Conservation (phyloP, 2,888 invertebrate species). For the Tryphoninae sp. region DNA sequence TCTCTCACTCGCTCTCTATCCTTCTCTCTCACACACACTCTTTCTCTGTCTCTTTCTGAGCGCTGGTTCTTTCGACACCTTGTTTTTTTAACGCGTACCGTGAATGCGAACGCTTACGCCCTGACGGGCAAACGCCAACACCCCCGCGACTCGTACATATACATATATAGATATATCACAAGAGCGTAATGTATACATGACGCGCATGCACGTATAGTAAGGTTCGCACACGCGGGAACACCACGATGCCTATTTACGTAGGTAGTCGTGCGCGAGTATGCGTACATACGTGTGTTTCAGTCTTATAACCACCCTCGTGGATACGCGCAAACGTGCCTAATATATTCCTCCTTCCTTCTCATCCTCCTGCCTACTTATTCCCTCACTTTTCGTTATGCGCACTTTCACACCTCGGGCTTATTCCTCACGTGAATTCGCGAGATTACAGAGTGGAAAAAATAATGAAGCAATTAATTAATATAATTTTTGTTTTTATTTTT, state of each 20-base stretch:
- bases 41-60: slow-evolving; percentile 41
- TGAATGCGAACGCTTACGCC: slow-evolving; percentile 79
- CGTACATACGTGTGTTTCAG: slow-evolving; percentile 17
- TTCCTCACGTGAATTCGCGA: slow-evolving; percentile 54
- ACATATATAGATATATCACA: slow-evolving; percentile 15
- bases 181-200: slow-evolving; percentile 23
- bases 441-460: not conserved
- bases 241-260: slow-evolving; percentile 53
- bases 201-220: slow-evolving; percentile 55
- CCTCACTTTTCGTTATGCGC: slow-evolving; percentile 67
- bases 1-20: slow-evolving; percentile 15
- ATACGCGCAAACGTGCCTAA: slow-evolving; percentile 46
- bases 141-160: slow-evolving; percentile 66
- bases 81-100: slow-evolving; percentile 77
- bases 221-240: slow-evolving; percentile 34
- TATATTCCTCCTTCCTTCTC: slow-evolving; percentile 44
- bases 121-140: slow-evolving; percentile 76
- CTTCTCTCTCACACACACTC: not conserved
- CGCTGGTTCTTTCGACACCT: slow-evolving; percentile 54
- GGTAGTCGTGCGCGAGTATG: slow-evolving; percentile 45
- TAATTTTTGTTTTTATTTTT: not conserved
- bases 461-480: not conserved
- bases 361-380: slow-evolving; percentile 27
- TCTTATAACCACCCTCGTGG: slow-evolving; percentile 37
- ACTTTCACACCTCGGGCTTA: slow-evolving; percentile 73